Percentiles rank a stretch among this genome's conserved stretches.
Conservation (phyloP, 2,113 vertebrate species). For the Motacilla alba region DNA sequence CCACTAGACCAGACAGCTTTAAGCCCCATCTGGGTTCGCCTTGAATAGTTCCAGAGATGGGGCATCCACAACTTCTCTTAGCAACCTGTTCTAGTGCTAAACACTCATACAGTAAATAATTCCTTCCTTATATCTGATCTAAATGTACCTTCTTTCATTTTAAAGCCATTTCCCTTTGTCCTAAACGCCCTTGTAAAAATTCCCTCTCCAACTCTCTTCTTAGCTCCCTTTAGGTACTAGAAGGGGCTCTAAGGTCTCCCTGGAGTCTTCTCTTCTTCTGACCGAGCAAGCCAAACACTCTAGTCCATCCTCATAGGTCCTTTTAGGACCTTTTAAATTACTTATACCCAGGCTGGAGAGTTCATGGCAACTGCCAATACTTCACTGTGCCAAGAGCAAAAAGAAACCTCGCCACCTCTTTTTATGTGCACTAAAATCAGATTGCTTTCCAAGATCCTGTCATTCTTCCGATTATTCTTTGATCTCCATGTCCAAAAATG, state of each 20-base stretch:
- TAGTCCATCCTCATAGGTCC: neutral
- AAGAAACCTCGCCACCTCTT: slow-evolving; percentile 1
- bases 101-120: neutral
- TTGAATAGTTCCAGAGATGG: neutral
- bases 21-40: neutral
- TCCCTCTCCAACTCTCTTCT: neutral
- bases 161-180: neutral
- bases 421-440: slow-evolving; percentile 25
- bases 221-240: neutral
- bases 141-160: neutral
- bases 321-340: neutral
- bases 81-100: neutral
- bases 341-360: neutral
- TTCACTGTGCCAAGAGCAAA: neutral
- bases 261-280: neutral
- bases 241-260: neutral
- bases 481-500: neutral
- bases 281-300: neutral
- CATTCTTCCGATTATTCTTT: slow-evolving; percentile 3
- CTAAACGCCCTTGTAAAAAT: neutral
- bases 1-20: neutral
- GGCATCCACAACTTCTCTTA: neutral
- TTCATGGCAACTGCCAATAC: neutral
- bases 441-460: neutral
- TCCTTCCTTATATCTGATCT: neutral